Evolutionary conservation across 2,888 invertebrate genomes (phyloP).

Genomic region (Chalcosyrphus nemorum): DNA sequence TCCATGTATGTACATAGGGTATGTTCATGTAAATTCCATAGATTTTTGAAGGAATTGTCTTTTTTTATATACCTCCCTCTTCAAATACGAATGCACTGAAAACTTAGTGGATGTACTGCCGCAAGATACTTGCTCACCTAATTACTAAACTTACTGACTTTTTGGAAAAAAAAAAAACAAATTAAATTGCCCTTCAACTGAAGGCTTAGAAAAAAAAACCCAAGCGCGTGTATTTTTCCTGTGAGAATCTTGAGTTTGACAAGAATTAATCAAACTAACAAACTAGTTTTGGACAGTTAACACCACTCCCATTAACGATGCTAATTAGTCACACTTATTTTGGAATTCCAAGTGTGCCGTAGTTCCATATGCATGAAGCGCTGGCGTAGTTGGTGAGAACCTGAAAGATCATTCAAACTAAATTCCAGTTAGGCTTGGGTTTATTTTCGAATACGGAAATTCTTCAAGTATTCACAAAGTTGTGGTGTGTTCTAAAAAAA

Average conservation of each 20-base stretch:
- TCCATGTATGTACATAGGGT: too few relatives aligned
- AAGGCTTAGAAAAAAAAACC: not conserved
- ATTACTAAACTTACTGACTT: not conserved
- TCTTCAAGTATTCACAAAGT: not conserved
- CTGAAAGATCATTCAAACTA: not conserved
- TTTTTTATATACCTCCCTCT: too few relatives aligned
- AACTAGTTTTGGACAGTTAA: not conserved
- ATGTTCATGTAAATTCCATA: too few relatives aligned
- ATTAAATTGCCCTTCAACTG: not conserved
- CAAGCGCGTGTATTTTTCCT: not conserved
- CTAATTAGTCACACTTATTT: conserved; percentile 52
- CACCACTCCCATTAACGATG: not conserved
- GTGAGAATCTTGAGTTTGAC: not conserved
- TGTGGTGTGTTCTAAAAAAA: not conserved
- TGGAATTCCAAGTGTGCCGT: conserved; percentile 27
- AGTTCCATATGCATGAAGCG: conserved; percentile 8
- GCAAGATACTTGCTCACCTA: not conserved
- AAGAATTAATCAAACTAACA: not conserved
- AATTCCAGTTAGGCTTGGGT: not conserved
- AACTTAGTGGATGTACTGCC: too few relatives aligned
- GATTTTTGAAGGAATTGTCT: too few relatives aligned
- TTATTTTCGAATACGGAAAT: conserved; percentile 17
- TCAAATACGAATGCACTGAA: too few relatives aligned
- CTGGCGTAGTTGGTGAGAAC: not conserved
- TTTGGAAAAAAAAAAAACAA: too few relatives aligned